Evolutionary conservation across 2,113 vertebrate genomes (phyloP).

Genomic region (Eleginops maclovinus): DNA sequence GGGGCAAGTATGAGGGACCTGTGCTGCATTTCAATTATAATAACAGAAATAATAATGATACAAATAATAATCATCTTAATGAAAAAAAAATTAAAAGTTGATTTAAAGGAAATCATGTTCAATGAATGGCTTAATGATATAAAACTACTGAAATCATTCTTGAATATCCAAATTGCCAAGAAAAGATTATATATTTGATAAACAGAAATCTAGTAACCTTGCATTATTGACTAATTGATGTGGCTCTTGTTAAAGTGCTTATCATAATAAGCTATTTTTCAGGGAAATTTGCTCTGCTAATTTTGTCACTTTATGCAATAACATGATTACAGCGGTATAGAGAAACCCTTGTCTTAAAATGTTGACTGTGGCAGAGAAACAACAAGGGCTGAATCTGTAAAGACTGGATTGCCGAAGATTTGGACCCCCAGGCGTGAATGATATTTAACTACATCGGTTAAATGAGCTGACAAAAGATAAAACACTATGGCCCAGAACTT

Average conservation of each 20-base stretch:
- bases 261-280: slow-evolving; percentile 11
- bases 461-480: neutral
- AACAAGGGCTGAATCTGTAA: neutral
- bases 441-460: neutral
- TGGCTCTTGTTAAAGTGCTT: neutral
- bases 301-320: slow-evolving; percentile 1
- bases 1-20: neutral
- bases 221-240: neutral
- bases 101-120: neutral
- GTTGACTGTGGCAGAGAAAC: neutral
- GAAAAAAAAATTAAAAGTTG: neutral
- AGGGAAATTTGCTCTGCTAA: slow-evolving; percentile 12
- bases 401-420: neutral
- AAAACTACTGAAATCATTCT: neutral
- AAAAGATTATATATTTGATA: slow-evolving; percentile 1
- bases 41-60: neutral
- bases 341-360: neutral
- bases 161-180: neutral
- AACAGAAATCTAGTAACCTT: neutral
- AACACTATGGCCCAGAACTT: neutral
- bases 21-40: neutral
- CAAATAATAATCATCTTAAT: neutral
- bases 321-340: slow-evolving; percentile 5
- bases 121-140: neutral
- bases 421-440: neutral